Base-by-base conservation (phyloP, 2,113 vertebrate genomes). In the Oncorhynchus keta region DNA sequence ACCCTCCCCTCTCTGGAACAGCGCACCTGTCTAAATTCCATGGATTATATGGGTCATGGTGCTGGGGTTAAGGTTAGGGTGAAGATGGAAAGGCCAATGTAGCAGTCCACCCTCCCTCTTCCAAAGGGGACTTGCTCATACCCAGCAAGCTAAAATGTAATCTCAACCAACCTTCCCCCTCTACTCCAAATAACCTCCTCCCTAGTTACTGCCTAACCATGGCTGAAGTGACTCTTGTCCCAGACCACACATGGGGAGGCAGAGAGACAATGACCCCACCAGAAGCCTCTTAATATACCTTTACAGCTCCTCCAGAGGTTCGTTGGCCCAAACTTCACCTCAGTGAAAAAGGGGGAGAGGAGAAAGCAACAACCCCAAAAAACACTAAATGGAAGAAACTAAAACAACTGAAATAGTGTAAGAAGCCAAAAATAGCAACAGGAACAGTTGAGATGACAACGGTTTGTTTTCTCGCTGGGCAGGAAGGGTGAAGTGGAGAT, bases 391-490 rank as follows among this genome's bases (percentile, higher is more conserved):
- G 82, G 86, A 87, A 81, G 80, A 87, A 86, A 72, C 80, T 16
- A 86, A 85, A 83, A 87, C 81, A 80, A 84, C 81, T 77, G 82
- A 91, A 88, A 87, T 81, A 90, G 89, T 81, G 57, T 78, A 83
- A 85, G 83, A 78, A 87, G 83, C 87, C 77, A 79, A 87, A 89
- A 86, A 86, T 84, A 91, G 88, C 85, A 84, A 83, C 81, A 65
- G 75, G 84, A 83, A 85, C 81, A 24, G 84, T 78, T 32, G 72
- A 86, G 87, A 86, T 69, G 65, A 79, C 28, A 59, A 59, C n/a
- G 64, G 67, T 68, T 67, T 35, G 6, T 51, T 65, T 59, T 66
- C 26, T 64, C 24, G 28, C 48, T 35, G 69, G 62, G 62, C 69
- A 81, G 85, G 85, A 83, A 39, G 71, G 81, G 78, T 85, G 83